Evolutionary conservation across 1,140 invertebrate genomes (phyloP), one percentile per base, ranked within the genome.

Genomic region (Protaetia brevitarsis): DNA sequence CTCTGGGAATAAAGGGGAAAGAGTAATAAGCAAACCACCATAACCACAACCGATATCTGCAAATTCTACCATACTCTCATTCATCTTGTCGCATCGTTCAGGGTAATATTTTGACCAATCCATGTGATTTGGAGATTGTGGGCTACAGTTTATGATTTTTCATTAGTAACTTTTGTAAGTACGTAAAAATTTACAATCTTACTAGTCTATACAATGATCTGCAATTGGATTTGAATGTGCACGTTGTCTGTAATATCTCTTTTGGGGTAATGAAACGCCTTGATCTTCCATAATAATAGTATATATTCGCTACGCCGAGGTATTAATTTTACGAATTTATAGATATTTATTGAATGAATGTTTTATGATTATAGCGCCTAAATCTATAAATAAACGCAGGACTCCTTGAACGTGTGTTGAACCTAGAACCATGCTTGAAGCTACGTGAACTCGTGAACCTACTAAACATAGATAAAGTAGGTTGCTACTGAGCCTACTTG

Each of bases 201-300:
- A 98, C 94, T 98, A 98, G 72, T 96, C 90, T 77, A 99, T 91
- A 80, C 90, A 94, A 80, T 99, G 97, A 83, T 99, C 96, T 6
- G 97, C 95, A 66, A 98, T 97, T 0, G 97, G 97, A 85, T 99
- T 99, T 2, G 95, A 95, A 84, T 99, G 97, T 4, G 97, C 97
- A 69, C 97, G 84, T 84, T 99, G 97, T 34, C 97, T 84, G 76
- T 97, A 99, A 82, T 88, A 96, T 74, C 92, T 92, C 78, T 99
- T 99, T 78, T 98, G 95, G 3, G 96, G 96, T 45, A 61, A 61
- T 2, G 26, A 2, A 1, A 30, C 11, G 6, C 2, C 11, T 30
- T 61, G 8, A 61, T 61, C 36, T 7, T 61, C 59, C 19, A 30
- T 58, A 2, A n/a, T n/a, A n/a, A n/a, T n/a, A n/a, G n/a, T n/a